A percentile compares a stretch with the other conserved stretches of the same genome.
Conservation (phyloP, 2,113 vertebrate species). For the Phocoena sinus region DNA sequence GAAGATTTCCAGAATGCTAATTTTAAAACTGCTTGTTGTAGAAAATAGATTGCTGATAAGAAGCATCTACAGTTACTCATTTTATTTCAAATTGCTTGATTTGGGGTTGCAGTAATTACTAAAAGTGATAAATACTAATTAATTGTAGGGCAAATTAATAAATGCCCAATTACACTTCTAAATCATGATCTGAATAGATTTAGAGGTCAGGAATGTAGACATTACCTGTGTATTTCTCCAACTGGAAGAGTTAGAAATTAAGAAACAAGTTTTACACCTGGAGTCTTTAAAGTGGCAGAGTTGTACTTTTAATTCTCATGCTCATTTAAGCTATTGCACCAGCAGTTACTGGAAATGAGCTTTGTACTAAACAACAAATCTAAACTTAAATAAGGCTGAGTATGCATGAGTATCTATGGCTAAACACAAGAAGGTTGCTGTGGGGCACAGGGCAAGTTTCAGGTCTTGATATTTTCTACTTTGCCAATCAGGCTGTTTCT, state of each 20-base stretch:
- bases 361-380: not conserved
- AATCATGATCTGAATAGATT: constrained; percentile 8
- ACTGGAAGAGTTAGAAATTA: not conserved
- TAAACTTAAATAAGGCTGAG: not conserved
- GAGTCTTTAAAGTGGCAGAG: not conserved
- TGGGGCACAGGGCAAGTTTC: not conserved
- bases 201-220: not conserved
- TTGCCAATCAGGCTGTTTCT: not conserved
- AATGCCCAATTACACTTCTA: not conserved
- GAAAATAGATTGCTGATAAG: not conserved
- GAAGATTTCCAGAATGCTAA: not conserved
- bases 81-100: constrained; percentile 8
- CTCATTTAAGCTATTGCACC: not conserved
- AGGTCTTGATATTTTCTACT: constrained; percentile 42
- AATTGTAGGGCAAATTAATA: constrained; percentile 31
- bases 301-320: not conserved
- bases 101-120: not conserved
- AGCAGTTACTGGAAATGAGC: not conserved
- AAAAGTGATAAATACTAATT: constrained; percentile 12
- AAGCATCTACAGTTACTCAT: not conserved
- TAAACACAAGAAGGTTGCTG: not conserved
- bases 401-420: not conserved
- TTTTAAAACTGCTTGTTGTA: constrained; percentile 19
- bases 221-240: not conserved
- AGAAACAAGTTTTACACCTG: not conserved